Evolutionary conservation across 1,140 invertebrate species (phyloP), one percentile per base, ranked within the genome.

Genomic region (Tetramorium alpestre): DNA sequence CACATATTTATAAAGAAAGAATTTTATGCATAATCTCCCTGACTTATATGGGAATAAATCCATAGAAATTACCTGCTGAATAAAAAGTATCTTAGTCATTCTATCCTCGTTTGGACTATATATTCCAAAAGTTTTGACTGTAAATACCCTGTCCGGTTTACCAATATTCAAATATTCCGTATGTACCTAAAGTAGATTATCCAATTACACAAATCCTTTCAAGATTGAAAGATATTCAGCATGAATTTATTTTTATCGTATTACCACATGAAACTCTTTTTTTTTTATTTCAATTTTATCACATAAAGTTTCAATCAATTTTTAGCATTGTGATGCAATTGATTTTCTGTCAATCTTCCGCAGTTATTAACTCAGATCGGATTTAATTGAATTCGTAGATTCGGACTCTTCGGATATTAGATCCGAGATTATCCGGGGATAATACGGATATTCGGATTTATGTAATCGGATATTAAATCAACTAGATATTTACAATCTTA

Each of bases 21-120:
- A 33, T 78, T 62, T 78, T 69, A 25, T 18, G 28, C 10, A 51
- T 69, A 25, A 54, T 70, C 13, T 8, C 18, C 13, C 41, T 2
- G 10, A 51, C 38, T 70, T 81, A 54, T 11, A 4, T 5, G 22
- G 2, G 10, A 81, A 58, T 81, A 81, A 81, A 72, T 81, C 8
- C 65, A 56, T 58, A 56, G 38, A 41, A 54, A 81, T 56, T 81
- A 28, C n/a, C 38, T 70, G 22, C 18, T 25, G 28, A 49, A 72
- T 60, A 70, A 44, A 72, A 49, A 78, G 6, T 65, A 38, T 16
- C 38, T 60, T 38, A 44, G 38, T 78, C 58, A 18, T 77, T 56
- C n/a, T 58, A 16, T 8, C 22, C 16, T n/a, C 25, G 11, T 44
- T 44, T 44, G 41, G 22, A 25, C 3, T 33, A 33, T 33, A 28